Base-by-base conservation (phyloP, 2,888 invertebrate species). In the Nymphalis polychloros region DNA sequence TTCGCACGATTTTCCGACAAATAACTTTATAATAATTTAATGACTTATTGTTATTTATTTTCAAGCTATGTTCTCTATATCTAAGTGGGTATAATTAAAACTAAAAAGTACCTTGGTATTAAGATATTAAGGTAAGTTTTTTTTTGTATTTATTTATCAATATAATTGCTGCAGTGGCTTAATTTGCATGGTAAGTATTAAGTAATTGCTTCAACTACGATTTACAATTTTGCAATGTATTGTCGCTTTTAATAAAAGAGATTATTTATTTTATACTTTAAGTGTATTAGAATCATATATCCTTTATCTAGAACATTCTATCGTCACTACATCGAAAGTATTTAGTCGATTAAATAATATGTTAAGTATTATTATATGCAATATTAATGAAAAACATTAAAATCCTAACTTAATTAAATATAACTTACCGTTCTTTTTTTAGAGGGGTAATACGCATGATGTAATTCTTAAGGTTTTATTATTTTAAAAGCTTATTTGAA, bases 101-200 rank as follows among this genome's bases (percentile, higher is more conserved):
- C n/a, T 13, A 31, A 27, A 31, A 31, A 13, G 23, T n/a, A 31
- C 1, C 13, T 41, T 41, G 41, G 41, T 41, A 41, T 41, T 13
- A 13, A 31, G 27, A 4, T 53, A 8, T 46, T 46, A 27, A 49
- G 20, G 49, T 35, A 17, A n/a, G 23, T 19, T 13, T 35, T 23
- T 41, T 60, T 65, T 16, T 60, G n/a, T n/a, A 31, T 60, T 27
- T 27, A 52, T 52, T 52, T 59, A 50, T 23, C 27, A 55, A 20
- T 17, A 55, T 61, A 62, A 67, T 41, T 62, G 49, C 48, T 67
- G 55, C 61, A 57, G 62, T 55, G 61, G 66, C 66, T 67, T 55
- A 55, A 16, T 27, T 23, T 41, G 31, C 61, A 35, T 55, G 62
- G 61, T 62, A 67, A 62, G 66, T 67, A 67, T 55, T 62, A 67